Base-by-base conservation (phyloP, 2,888 invertebrate species). In the Chaetogeoica ovagalla region DNA sequence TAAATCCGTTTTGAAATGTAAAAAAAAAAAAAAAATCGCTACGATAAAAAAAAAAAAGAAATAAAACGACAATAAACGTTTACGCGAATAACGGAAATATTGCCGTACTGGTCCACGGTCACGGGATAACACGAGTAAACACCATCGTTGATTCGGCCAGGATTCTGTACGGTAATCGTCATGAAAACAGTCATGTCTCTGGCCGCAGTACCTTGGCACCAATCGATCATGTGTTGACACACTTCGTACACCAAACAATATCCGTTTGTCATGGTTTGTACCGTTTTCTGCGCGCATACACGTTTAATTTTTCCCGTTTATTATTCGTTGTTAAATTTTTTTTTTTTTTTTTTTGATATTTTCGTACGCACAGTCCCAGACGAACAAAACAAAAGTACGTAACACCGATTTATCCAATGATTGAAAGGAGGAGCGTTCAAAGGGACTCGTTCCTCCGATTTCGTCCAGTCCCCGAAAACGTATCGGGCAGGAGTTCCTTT, bases 101-200 rank as follows among this genome's bases (percentile, higher is more conserved):
- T 2, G 7, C 79, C 62, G 13, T 19, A 19, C 1, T 43, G 8
- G 19, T 63, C 39, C n/a, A 79, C 21, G 15, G 62, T 19, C 62
- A 71, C 79, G 1, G 79, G 79, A 9, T 63, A 63, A 0, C 70
- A 79, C 4, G 79, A 79, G 23, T 71, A 79, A 39, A 71, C 23
- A 0, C 79, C 43, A 15, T 71, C 70, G 30, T 21, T 21, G 9
- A 71, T 63, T 0, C 63, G n/a, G 7, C 70, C 79, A 0, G 55
- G 63, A 8, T 19, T 9, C 2, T 23, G 43, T 8, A 43, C 23
- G 0, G 1, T 1, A 17, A 57, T 71, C 5, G 8, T 39, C 79
- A 79, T 79, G 9, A 55, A 62, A 9, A 71, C 79, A 2, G 19
- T 63, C n/a, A 23, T 37, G 8, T 57, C 23, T 13, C 48, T 43